A percentile compares a stretch with the other conserved stretches of the same genome.
Evolutionary conservation across 2,888 invertebrate species (phyloP).

Genomic region (Poecilus cupreus): DNA sequence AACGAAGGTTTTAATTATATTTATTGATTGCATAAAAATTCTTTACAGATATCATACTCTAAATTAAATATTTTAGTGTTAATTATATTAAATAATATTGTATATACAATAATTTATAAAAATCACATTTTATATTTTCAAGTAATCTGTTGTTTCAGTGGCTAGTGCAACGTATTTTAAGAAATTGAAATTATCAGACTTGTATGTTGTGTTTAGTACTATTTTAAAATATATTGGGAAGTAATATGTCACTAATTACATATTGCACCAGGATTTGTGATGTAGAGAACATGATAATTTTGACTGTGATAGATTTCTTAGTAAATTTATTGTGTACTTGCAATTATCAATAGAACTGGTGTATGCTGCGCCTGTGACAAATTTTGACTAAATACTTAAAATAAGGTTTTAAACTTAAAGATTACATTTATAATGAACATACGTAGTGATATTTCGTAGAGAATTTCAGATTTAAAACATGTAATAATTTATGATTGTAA

Average conservation of each 20-base stretch:
- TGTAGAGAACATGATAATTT: slow-evolving; percentile 20
- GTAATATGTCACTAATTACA: not conserved
- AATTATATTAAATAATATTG: slow-evolving; percentile 5
- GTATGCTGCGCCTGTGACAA: not conserved
- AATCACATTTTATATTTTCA: not conserved
- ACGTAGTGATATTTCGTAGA: not conserved
- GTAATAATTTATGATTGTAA: slow-evolving; percentile 28
- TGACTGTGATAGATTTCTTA: slow-evolving; percentile 27
- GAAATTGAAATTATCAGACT: not conserved
- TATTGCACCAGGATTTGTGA: slow-evolving; percentile 25
- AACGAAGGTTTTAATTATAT: slow-evolving; percentile 27
- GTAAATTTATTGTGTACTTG: slow-evolving; percentile 19
- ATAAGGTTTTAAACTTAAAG: not conserved
- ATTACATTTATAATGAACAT: not conserved
- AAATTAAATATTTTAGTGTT: slow-evolving; percentile 3
- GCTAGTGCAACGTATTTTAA: not conserved
- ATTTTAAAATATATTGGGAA: not conserved
- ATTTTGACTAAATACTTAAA: not conserved
- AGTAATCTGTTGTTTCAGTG: not conserved
- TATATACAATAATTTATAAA: slow-evolving; percentile 20
- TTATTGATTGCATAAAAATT: slow-evolving; percentile 25
- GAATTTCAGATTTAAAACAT: slow-evolving; percentile 14
- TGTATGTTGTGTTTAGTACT: not conserved
- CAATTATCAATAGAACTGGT: not conserved
- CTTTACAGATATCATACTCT: slow-evolving; percentile 9